Conservation (phyloP, 2,797 vertebrate species). For the Neopelma chrysocephalum region DNA sequence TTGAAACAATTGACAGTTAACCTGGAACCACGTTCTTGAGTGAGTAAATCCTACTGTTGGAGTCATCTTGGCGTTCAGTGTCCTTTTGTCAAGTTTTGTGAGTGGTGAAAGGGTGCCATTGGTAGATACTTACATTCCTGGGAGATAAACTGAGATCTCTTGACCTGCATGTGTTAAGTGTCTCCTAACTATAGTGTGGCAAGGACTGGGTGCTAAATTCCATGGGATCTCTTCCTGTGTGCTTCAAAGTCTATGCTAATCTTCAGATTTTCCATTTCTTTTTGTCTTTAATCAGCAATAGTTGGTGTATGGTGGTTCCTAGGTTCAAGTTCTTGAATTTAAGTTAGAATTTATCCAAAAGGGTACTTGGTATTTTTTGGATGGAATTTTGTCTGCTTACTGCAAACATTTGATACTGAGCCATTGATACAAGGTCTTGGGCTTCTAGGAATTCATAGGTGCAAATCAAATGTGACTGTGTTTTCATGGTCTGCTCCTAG, state of each 20-base stretch:
- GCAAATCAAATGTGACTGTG: background rate
- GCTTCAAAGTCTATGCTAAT: background rate
- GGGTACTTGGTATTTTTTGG: background rate
- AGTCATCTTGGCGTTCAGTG: background rate
- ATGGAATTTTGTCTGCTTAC: background rate
- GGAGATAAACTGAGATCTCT: background rate
- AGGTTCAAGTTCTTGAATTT: background rate
- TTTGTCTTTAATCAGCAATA: background rate
- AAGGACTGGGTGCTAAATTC: background rate
- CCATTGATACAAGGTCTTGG: background rate
- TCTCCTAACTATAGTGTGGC: background rate
- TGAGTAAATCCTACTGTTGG: background rate
- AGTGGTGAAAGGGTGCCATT: background rate
- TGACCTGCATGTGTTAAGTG: background rate
- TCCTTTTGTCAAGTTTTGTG: background rate
- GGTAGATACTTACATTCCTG: background rate
- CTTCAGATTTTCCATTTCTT: background rate
- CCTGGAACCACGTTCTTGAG: background rate
- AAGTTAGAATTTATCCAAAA: background rate
- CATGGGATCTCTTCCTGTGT: accelerated
- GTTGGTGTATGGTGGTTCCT: background rate
- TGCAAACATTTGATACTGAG: background rate
- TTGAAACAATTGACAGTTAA: background rate
- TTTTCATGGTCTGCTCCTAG: background rate
- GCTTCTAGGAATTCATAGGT: background rate